Base-by-base conservation (phyloP, 2,888 invertebrate species). In the Heliconius aoede region DNA sequence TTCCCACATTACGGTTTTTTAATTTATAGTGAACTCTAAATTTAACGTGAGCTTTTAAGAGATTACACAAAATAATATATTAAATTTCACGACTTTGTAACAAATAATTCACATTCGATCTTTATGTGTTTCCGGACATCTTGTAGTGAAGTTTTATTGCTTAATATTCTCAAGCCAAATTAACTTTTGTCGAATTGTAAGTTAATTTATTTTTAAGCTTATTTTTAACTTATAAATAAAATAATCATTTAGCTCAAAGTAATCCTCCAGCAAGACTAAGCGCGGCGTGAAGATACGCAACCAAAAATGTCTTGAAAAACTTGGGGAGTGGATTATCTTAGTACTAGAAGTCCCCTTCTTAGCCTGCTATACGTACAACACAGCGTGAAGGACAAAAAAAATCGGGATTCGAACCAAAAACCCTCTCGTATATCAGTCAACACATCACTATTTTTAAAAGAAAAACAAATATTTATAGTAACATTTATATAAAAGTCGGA, bases 11-110 rank as follows among this genome's bases (percentile, higher is more conserved):
- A 65, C 36, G 24, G 24, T 36, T 68, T 28, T 68, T 46, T 61
- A 68, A 69, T 69, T 74, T 74, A 74, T 74, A 46, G 68, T 68
- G 30, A 46, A 68, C 24, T 30, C 51, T 30, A 68, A 40, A 61
- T 9, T 69, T 69, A 69, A 46, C n/a, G n/a, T 32, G 18, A 68
- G 46, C 46, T 30, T 60, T 61, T 74, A 58, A 60, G 46, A 60
- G 30, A 18, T 69, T 51, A n/a, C 26, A 24, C 15, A 15, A 65
- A 65, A 40, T 36, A 69, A 65, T 36, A 69, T 69, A 69, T 69
- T 69, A 69, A 69, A 32, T 69, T 69, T 55, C 69, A 69, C 69
- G 69, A 69, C 32, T 69, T 69, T 32, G 32, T 69, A 30, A 32
- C 55, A 51, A 69, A 32, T 55, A 69, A 32, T 55, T 69, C 51